Percentiles rank a stretch among this genome's conserved stretches.
These are phyloP conservation scores for Heliocidaris tuberculata DNA, from an alignment of 35 echinoderm and acorn worm genomes.

Conservation along the genomic window DNA sequence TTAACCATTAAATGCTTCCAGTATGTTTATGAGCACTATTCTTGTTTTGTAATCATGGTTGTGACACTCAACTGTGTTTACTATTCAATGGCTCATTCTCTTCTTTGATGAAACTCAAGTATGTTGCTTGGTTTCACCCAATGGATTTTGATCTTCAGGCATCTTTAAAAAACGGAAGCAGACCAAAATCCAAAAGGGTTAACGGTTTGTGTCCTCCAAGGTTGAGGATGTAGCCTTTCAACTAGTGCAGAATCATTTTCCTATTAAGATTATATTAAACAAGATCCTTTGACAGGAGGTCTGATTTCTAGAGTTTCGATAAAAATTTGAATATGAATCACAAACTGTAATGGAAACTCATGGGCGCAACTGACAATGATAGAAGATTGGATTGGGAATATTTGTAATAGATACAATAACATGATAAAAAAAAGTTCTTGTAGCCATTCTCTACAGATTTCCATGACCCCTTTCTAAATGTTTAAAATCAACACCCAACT, in stretches of 20 bases:
- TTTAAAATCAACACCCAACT: not conserved
- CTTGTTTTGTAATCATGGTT: not conserved
- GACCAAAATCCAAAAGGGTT: not conserved
- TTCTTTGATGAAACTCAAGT: not conserved
- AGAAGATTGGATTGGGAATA: not conserved
- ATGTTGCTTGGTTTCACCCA: not conserved
- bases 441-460: not conserved
- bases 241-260: not conserved
- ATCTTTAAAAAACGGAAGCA: not conserved
- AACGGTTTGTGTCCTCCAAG: too few species aligned
- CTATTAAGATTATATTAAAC: not conserved
- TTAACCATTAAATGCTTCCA: not conserved
- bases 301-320: not conserved
- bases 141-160: not conserved
- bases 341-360: not conserved
- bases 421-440: not conserved
- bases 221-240: not conserved
- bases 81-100: not conserved
- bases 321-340: not conserved
- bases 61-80: not conserved
- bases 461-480: not conserved
- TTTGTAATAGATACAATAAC: not conserved
- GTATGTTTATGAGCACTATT: not conserved
- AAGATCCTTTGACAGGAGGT: not conserved
- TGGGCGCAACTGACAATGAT: not conserved